These are phyloP conservation scores for Mus spicilegus DNA, from an alignment of 2,113 vertebrate genomes.

Conservation along the genomic window DNA sequence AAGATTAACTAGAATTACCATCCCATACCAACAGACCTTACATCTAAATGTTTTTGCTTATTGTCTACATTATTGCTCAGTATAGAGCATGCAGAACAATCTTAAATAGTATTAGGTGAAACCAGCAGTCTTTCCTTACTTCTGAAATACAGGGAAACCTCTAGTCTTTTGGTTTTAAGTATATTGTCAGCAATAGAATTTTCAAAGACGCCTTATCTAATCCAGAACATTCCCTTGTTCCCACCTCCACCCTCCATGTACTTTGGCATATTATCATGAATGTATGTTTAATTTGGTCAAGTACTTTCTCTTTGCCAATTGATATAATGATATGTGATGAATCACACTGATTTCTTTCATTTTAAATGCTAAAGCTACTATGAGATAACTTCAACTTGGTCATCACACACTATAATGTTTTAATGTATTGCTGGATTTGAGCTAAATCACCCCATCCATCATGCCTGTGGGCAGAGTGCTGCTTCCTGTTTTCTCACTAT, in stretches of 20 bases:
- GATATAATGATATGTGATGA: background rate
- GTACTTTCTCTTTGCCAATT: background rate
- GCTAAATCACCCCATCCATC: background rate
- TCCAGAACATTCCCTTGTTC: background rate
- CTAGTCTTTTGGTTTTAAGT: background rate
- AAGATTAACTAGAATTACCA: background rate
- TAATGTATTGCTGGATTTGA: background rate
- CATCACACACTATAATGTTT: background rate
- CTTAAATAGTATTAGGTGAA: background rate
- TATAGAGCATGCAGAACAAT: background rate
- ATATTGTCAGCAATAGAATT: background rate
- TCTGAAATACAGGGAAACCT: background rate
- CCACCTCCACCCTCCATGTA: background rate
- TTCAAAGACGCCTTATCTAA: background rate
- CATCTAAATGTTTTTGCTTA: background rate
- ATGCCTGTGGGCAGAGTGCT: background rate
- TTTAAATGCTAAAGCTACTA: slow-evolving; percentile 19
- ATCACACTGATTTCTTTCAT: background rate
- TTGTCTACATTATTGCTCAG: background rate
- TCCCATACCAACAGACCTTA: background rate
- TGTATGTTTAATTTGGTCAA: background rate
- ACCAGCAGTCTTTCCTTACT: background rate
- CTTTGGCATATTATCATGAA: background rate
- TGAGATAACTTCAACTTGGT: background rate
- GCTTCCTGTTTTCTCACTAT: slow-evolving; percentile 15